phyloP scores from a whole-genome alignment of 1,140 invertebrate genomes.

The Hermetia illucens region DNA sequence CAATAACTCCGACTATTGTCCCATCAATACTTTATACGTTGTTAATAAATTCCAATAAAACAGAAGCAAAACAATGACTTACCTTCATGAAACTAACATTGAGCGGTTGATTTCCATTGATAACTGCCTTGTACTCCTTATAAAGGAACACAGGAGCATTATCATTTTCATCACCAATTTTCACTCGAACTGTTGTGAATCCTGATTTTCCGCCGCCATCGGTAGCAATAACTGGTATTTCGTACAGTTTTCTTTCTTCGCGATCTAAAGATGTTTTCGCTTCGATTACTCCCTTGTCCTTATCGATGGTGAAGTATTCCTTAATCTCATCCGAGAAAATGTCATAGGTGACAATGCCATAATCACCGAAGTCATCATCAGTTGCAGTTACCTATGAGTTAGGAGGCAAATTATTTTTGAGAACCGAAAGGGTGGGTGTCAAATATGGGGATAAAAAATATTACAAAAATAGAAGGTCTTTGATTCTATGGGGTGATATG shows the following conservation, averaged over 20 bases:
- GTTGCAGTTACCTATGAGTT: constrained; percentile 52
- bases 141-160: constrained; percentile 68
- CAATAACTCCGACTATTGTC: no score
- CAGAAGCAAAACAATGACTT: no score
- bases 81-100: constrained; percentile 55
- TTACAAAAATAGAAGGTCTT: no score
- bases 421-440: no score
- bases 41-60: no score
- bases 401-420: no score
- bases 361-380: constrained; percentile 72
- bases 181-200: constrained; percentile 63
- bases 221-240: constrained; percentile 68
- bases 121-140: constrained; percentile 63
- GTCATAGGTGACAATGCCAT: constrained; percentile 61
- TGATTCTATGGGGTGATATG: no score
- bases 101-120: constrained; percentile 44
- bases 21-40: no score
- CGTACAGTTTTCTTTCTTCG: constrained; percentile 57
- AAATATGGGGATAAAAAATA: no score
- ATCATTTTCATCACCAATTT: constrained; percentile 75
- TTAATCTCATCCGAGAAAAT: constrained; percentile 65
- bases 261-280: constrained; percentile 64
- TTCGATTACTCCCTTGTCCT: constrained; percentile 60
- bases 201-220: constrained; percentile 72
- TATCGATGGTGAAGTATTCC: constrained; percentile 66